phyloP scores from a whole-genome alignment of 2,888 invertebrate species.

The Cataglyphis livida region DNA sequence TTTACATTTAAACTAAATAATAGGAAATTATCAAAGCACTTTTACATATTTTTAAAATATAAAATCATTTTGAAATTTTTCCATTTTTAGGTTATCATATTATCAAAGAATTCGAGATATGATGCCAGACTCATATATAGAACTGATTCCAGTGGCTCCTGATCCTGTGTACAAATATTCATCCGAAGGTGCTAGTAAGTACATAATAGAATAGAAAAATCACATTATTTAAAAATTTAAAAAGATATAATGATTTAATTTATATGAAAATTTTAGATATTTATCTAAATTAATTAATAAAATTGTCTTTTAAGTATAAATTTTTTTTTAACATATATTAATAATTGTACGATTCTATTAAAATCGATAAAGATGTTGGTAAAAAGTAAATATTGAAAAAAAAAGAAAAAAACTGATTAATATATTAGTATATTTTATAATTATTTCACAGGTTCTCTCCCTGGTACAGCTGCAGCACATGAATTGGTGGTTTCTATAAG shows the following conservation, averaged over 20 bases:
- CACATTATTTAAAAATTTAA: neutral
- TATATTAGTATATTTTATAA: constrained; percentile 65
- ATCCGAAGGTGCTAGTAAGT: constrained; percentile 95
- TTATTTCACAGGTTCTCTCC: constrained; percentile 88
- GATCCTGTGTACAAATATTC: constrained; percentile 96
- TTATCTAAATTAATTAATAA: too few species aligned
- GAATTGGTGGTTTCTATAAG: constrained; percentile 95
- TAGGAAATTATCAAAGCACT: neutral
- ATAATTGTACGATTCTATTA: neutral
- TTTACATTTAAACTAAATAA: neutral
- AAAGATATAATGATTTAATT: neutral
- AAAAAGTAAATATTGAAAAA: neutral
- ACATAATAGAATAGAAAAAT: neutral
- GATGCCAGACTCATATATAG: constrained; percentile 94
- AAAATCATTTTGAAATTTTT: constrained; percentile 21
- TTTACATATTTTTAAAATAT: neutral
- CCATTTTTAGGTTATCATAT: constrained; percentile 92
- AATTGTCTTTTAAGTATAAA: too few species aligned
- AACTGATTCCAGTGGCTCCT: constrained; percentile 94
- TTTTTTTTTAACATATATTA: neutral
- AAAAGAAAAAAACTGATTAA: neutral
- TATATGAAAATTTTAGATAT: constrained; percentile 4
- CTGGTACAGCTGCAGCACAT: constrained; percentile 94
- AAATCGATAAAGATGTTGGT: neutral
- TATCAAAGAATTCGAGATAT: constrained; percentile 97